Conservation (phyloP, 2,888 invertebrate genomes). For the Aromia moschata region DNA sequence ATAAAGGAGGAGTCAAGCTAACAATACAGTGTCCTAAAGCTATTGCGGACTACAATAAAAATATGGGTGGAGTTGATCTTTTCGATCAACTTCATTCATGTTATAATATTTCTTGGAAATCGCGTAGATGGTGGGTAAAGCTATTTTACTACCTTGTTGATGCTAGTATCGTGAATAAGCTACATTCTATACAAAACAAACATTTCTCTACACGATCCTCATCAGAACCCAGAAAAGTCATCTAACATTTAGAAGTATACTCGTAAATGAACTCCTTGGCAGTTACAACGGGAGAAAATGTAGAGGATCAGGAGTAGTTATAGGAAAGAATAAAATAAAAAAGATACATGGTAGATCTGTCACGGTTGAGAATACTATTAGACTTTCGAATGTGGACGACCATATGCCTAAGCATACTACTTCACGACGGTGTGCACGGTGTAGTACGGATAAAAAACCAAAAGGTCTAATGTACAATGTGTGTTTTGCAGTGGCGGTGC, state of each 20-base stretch:
- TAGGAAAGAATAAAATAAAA: too few species aligned
- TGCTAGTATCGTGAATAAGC: constrained; percentile 44
- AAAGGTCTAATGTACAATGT: background rate
- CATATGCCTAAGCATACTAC: background rate
- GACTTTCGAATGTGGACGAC: background rate
- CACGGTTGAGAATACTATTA: background rate
- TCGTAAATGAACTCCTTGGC: too few species aligned
- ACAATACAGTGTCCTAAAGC: constrained; percentile 41
- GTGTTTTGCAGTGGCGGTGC: too few species aligned
- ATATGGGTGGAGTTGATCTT: constrained; percentile 50
- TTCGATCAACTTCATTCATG: constrained; percentile 47
- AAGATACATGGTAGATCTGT: too few species aligned
- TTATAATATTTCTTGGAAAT: constrained; percentile 48
- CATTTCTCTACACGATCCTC: background rate
- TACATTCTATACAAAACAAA: constrained; percentile 30
- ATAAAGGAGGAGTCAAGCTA: constrained; percentile 42
- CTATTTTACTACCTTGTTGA: constrained; percentile 50
- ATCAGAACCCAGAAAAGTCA: background rate
- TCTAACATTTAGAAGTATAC: background rate
- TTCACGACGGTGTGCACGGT: background rate
- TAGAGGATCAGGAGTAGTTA: too few species aligned
- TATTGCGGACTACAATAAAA: constrained; percentile 47
- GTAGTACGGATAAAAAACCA: background rate
- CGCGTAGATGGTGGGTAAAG: constrained; percentile 49
- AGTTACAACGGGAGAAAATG: too few species aligned